Percentiles rank a stretch among this genome's conserved stretches.
phyloP scores from a whole-genome alignment of 2,113 vertebrate species.

The Macaca nemestrina region DNA sequence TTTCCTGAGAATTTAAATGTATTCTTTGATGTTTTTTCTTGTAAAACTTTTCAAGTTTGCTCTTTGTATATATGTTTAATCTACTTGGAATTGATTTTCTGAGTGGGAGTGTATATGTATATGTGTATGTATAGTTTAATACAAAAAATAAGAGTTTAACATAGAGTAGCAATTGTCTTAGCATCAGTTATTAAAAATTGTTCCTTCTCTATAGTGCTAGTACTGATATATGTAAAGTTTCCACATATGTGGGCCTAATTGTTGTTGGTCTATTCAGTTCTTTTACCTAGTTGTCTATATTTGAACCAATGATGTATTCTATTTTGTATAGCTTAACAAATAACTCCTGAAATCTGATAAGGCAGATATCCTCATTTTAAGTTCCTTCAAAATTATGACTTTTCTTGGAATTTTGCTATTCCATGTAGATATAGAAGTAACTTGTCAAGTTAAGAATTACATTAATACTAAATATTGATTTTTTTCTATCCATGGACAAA shows the following conservation, averaged over 20 bases:
- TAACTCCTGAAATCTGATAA: neutral
- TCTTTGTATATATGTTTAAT: neutral
- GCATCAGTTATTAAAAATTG: neutral
- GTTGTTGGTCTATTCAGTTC: neutral
- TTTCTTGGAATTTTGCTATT: neutral
- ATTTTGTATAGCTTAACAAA: neutral
- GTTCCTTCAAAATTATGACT: neutral
- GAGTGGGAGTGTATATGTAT: neutral
- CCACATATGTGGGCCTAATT: neutral
- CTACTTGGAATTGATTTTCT: neutral
- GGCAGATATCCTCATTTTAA: neutral
- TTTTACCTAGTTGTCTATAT: neutral
- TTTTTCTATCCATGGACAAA: neutral
- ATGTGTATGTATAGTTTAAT: neutral
- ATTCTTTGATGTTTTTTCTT: neutral
- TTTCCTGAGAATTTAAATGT: neutral
- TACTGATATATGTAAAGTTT: neutral
- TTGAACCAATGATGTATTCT: neutral
- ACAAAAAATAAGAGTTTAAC: neutral
- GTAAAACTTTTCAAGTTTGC: neutral
- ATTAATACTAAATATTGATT: neutral
- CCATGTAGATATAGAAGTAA: neutral
- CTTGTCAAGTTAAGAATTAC: neutral
- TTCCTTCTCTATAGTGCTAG: neutral
- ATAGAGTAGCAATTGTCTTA: neutral